Conservation (phyloP, 2,113 vertebrate species). For the Saccopteryx bilineata region DNA sequence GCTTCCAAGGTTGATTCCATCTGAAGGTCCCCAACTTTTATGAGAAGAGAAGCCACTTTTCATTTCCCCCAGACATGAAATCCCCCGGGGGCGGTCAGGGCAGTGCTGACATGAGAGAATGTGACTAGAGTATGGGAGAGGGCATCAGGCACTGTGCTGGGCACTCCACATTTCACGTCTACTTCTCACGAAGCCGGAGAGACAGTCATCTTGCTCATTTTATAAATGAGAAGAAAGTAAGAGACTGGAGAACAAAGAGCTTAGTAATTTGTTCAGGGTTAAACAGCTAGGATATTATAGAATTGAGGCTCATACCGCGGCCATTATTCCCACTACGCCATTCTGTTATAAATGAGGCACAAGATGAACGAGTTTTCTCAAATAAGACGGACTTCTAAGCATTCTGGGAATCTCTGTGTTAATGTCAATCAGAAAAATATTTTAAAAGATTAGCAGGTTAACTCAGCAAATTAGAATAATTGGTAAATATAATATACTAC, state of each 20-base stretch:
- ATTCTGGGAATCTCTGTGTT: slow-evolving; percentile 18
- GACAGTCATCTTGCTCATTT: background rate
- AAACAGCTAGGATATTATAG: slow-evolving; percentile 24
- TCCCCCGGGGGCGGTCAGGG: background rate
- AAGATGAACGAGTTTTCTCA: background rate
- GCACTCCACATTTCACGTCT: background rate
- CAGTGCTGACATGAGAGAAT: slow-evolving; percentile 41
- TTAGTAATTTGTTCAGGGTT: background rate
- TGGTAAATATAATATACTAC: background rate
- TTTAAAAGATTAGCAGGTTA: background rate
- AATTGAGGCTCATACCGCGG: background rate
- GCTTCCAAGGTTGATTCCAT: slow-evolving; percentile 31
- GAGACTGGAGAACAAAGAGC: background rate
- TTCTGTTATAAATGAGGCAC: slow-evolving; percentile 21
- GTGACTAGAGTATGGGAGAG: background rate
- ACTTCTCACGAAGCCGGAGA: background rate
- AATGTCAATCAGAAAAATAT: slow-evolving; percentile 18
- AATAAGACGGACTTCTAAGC: background rate
- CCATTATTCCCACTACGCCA: background rate
- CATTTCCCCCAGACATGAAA: slow-evolving; percentile 31
- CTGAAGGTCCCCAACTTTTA: slow-evolving; percentile 41
- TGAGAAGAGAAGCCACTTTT: slow-evolving; percentile 48
- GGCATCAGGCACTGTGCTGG: background rate
- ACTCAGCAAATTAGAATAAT: slow-evolving; percentile 38
- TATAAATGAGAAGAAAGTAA: slow-evolving; percentile 38